These are phyloP conservation scores for Epinotia brunnichana DNA, from an alignment of 2,888 invertebrate genomes.

Conservation along the genomic window DNA sequence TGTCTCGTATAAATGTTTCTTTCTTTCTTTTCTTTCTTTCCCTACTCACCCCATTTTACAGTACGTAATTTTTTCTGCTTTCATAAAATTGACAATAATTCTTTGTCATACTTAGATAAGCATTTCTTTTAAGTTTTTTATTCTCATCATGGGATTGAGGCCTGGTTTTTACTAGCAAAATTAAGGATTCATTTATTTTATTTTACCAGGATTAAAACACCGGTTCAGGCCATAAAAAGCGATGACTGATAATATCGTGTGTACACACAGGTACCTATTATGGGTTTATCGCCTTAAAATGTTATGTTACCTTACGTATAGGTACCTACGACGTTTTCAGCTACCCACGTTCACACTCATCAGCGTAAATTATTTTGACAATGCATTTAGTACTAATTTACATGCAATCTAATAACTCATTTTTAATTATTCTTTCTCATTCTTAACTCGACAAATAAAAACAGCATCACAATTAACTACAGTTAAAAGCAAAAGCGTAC, in stretches of 20 bases:
- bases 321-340: not conserved
- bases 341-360: too few relatives aligned
- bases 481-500: slow-evolving; percentile 38
- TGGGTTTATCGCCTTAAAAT: not conserved
- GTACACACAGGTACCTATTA: not conserved
- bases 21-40: too few relatives aligned
- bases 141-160: not conserved
- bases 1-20: too few relatives aligned
- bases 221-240: too few relatives aligned
- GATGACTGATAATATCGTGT: not conserved
- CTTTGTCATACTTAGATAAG: too few relatives aligned
- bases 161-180: not conserved
- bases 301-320: not conserved
- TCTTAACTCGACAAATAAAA: slow-evolving; percentile 26
- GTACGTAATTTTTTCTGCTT: too few relatives aligned
- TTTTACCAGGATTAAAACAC: too few relatives aligned
- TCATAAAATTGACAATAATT: not conserved
- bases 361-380: too few relatives aligned
- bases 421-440: not conserved
- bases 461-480: slow-evolving; percentile 3
- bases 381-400: not conserved
- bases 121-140: too few relatives aligned
- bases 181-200: too few relatives aligned
- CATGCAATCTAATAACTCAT: not conserved
- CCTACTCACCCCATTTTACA: too few relatives aligned